phyloP scores from a whole-genome alignment of 2,888 invertebrate species.

The Archips xylosteana region DNA sequence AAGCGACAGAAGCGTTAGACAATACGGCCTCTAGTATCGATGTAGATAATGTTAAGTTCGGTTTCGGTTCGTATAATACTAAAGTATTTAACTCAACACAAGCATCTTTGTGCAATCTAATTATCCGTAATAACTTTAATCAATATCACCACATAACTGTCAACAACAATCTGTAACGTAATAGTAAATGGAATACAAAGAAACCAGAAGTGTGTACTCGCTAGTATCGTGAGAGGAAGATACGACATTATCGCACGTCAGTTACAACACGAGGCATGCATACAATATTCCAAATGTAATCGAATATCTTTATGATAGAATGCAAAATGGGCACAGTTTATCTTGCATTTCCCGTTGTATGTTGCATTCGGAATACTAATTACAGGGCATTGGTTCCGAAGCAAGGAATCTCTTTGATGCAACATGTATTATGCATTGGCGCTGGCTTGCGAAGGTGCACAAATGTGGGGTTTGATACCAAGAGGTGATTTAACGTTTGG shows the following conservation, averaged over 20 bases:
- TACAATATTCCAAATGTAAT: slow-evolving; percentile 35
- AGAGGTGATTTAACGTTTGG: slow-evolving; percentile 3
- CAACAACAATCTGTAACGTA: neutral
- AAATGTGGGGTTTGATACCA: slow-evolving; percentile 13
- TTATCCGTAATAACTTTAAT: neutral
- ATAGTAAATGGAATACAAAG: neutral
- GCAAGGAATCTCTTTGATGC: slow-evolving; percentile 41
- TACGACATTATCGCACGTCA: slow-evolving; percentile 26
- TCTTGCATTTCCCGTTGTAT: slow-evolving; percentile 42
- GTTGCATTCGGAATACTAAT: slow-evolving; percentile 40
- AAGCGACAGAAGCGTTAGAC: too few species aligned
- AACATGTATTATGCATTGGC: slow-evolving; percentile 39
- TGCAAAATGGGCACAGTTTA: slow-evolving; percentile 42
- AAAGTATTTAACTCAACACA: too few species aligned
- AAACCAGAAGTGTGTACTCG: neutral
- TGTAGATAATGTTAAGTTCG: too few species aligned
- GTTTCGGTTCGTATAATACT: too few species aligned
- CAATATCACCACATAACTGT: neutral
- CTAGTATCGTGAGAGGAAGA: slow-evolving; percentile 5
- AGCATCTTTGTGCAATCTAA: too few species aligned
- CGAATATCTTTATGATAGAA: slow-evolving; percentile 35
- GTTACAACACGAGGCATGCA: slow-evolving; percentile 24
- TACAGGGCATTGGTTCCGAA: slow-evolving; percentile 29
- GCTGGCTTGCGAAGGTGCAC: slow-evolving; percentile 28
- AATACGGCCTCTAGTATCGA: too few species aligned